Percentiles rank a stretch among this genome's conserved stretches.
These are phyloP conservation scores for Dynastes tityus DNA, from an alignment of 2,888 invertebrate species.

Conservation along the genomic window DNA sequence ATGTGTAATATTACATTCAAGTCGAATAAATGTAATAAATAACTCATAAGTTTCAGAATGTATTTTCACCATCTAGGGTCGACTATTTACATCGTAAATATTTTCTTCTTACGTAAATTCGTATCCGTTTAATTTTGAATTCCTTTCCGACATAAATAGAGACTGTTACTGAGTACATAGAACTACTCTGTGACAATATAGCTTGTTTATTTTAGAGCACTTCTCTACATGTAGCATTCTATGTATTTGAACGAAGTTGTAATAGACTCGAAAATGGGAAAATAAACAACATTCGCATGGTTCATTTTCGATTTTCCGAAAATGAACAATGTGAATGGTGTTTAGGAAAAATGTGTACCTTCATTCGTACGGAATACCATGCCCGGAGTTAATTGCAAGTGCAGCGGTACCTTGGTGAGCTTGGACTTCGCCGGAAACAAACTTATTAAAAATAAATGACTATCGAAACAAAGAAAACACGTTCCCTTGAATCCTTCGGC, in stretches of 20 bases:
- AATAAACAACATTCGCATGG: conserved; percentile 3
- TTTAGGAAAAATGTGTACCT: background rate
- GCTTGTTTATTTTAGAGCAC: background rate
- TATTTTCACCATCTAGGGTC: too few species aligned
- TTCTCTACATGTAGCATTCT: background rate
- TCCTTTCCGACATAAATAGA: background rate
- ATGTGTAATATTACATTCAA: too few species aligned
- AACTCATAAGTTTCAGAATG: background rate
- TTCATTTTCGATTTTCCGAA: conserved; percentile 19
- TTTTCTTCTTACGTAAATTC: background rate
- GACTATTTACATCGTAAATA: background rate
- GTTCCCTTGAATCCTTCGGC: conserved; percentile 17
- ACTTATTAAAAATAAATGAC: conserved; percentile 46
- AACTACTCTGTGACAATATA: background rate
- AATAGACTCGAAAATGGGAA: conserved; percentile 11
- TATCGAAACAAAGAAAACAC: conserved; percentile 41
- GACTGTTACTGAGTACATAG: background rate
- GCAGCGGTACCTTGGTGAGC: background rate
- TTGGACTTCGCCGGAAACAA: conserved; percentile 30
- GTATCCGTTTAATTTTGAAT: background rate
- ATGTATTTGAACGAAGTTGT: background rate
- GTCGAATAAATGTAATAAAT: too few species aligned
- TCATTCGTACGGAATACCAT: background rate
- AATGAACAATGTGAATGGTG: too few species aligned
- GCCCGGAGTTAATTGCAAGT: conserved; percentile 37